Conservation (phyloP, 2,888 invertebrate genomes). For the Nebria brevicollis region DNA sequence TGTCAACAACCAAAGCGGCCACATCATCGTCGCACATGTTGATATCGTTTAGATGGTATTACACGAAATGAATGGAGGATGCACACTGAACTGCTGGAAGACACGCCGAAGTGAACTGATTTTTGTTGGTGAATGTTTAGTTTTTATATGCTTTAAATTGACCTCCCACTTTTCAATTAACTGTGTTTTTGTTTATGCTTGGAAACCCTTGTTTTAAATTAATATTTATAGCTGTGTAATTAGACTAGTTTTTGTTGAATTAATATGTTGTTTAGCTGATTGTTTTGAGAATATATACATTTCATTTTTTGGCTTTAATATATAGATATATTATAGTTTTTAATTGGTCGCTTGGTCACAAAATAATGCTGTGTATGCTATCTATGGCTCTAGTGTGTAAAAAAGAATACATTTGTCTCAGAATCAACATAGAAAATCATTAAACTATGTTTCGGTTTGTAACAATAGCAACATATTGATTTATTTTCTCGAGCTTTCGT, state of each 20-base stretch:
- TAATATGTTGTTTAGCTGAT: too few species aligned
- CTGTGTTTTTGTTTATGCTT: neutral
- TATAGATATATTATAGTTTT: too few species aligned
- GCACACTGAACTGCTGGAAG: neutral
- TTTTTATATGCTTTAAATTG: neutral
- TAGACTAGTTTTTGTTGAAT: neutral
- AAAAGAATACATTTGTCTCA: too few species aligned
- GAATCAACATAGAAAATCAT: too few species aligned
- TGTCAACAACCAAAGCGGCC: constrained; percentile 78
- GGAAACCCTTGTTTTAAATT: neutral
- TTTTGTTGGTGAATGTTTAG: neutral
- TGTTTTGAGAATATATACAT: too few species aligned
- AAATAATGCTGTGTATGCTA: too few species aligned
- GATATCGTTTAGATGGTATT: neutral
- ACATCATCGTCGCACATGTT: constrained; percentile 78
- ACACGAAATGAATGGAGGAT: neutral
- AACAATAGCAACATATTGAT: too few species aligned
- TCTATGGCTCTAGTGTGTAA: too few species aligned
- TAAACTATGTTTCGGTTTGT: too few species aligned
- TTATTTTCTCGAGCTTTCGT: too few species aligned
- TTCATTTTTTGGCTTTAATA: too few species aligned
- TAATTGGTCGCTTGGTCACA: too few species aligned
- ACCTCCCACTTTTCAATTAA: neutral
- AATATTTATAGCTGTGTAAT: neutral
- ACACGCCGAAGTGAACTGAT: neutral